Conservation (phyloP, 2,888 invertebrate genomes). For the Sialis fuliginosa region DNA sequence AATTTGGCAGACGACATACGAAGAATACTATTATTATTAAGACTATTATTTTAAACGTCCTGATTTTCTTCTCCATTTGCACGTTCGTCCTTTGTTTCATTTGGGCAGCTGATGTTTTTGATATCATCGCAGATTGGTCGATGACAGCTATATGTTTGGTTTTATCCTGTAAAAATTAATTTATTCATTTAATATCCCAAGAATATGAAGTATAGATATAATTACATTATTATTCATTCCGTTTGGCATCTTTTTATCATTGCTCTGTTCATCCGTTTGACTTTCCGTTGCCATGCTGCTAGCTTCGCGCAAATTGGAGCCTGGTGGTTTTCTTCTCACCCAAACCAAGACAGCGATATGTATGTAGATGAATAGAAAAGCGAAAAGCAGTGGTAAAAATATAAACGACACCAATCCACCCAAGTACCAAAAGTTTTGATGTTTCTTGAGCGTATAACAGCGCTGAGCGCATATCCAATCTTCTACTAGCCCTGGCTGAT, state of each 20-base stretch:
- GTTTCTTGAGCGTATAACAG: constrained; percentile 15
- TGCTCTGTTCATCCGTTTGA: constrained; percentile 3
- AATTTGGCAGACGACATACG: constrained; percentile 32
- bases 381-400: constrained; percentile 27
- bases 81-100: constrained; percentile 7
- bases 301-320: constrained; percentile 6
- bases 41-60: constrained; percentile 36
- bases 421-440: constrained; percentile 16
- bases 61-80: constrained; percentile 27
- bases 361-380: constrained; percentile 31
- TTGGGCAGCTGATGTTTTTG: constrained; percentile 8
- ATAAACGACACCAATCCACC: constrained; percentile 20
- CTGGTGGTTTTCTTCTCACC: constrained; percentile 24
- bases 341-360: constrained; percentile 32
- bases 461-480: constrained; percentile 15
- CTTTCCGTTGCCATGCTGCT: neutral
- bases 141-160: constrained; percentile 11
- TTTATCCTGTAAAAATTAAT: constrained; percentile 12
- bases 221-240: neutral
- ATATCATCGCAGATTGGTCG: constrained; percentile 11
- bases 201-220: too few relatives aligned
- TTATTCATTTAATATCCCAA: constrained; percentile 8
- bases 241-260: constrained; percentile 5
- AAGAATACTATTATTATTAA: constrained; percentile 34
- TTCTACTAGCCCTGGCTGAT: constrained; percentile 14